Evolutionary conservation across 2,797 vertebrate genomes (phyloP).

Genomic region (Sparus aurata): DNA sequence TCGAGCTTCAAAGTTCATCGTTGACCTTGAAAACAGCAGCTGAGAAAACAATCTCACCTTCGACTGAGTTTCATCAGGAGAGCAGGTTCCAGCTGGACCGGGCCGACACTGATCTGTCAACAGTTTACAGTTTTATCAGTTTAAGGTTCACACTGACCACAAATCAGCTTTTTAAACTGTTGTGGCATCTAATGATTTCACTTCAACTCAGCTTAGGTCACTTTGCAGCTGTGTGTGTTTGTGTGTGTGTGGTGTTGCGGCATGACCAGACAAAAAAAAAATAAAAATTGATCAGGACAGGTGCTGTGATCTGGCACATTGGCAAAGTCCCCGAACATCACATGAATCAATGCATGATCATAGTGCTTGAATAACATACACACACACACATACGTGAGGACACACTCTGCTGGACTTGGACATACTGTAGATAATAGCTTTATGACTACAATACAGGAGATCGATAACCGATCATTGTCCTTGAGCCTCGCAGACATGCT

Average conservation of each 20-base stretch:
- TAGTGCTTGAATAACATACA: constrained; percentile 50
- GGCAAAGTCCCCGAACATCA: constrained; percentile 27
- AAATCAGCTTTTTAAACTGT: constrained; percentile 10
- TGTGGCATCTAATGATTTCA: constrained; percentile 24
- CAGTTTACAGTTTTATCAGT: not conserved
- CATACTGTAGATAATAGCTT: constrained; percentile 54
- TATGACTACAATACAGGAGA: constrained; percentile 52
- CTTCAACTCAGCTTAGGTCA: constrained; percentile 28
- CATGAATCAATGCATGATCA: constrained; percentile 55
- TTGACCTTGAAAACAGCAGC: too few relatives aligned
- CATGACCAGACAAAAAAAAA: not conserved
- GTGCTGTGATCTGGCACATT: constrained; percentile 54
- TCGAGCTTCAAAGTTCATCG: not conserved
- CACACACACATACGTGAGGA: constrained; percentile 6
- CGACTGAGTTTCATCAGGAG: constrained; percentile 2
- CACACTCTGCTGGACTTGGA: constrained; percentile 33
- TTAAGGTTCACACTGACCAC: constrained; percentile 12
- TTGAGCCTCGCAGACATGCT: constrained; percentile 62
- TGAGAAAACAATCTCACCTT: too few relatives aligned
- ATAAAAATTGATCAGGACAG: constrained; percentile 48
- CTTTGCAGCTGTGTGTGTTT: constrained; percentile 27
- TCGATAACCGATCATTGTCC: constrained; percentile 71
- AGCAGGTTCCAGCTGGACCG: not conserved
- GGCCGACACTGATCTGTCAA: not conserved
- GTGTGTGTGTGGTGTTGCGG: constrained; percentile 3